phyloP scores from a whole-genome alignment of 1,140 invertebrate genomes.

The Linepithema humile region DNA sequence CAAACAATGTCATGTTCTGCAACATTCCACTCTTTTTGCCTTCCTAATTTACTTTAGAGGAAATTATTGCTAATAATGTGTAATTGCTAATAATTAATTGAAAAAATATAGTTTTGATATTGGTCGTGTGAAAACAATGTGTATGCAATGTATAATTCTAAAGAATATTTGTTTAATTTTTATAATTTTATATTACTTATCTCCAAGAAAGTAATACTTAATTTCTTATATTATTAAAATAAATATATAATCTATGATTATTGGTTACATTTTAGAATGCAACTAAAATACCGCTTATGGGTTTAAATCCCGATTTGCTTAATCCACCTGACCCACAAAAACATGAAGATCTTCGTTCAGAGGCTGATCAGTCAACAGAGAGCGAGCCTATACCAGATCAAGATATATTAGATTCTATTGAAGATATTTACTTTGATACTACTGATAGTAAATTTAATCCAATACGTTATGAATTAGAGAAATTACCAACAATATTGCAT shows the following conservation, averaged over 20 bases:
- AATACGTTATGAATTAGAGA: slow-evolving; percentile 88
- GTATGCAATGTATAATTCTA: too few species aligned
- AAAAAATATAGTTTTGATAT: background rate
- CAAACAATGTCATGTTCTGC: background rate
- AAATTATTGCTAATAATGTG: background rate
- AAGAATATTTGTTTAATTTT: background rate
- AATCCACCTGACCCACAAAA: slow-evolving; percentile 74
- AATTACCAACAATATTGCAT: slow-evolving; percentile 87
- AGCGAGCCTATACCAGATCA: slow-evolving; percentile 88
- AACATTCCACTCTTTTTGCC: background rate
- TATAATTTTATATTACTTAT: background rate
- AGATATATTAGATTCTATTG: slow-evolving; percentile 90
- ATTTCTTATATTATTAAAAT: too few species aligned
- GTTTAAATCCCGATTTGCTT: slow-evolving; percentile 78
- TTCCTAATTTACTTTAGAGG: background rate
- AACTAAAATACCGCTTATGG: slow-evolving; percentile 80
- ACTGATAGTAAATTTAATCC: slow-evolving; percentile 87
- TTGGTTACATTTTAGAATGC: slow-evolving; percentile 74
- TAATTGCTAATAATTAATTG: too few species aligned
- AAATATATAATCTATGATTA: background rate
- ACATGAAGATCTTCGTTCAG: slow-evolving; percentile 71
- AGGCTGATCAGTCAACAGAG: slow-evolving; percentile 76
- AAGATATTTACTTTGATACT: slow-evolving; percentile 88
- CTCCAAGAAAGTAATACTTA: background rate
- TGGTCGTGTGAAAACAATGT: background rate